Percentiles rank a stretch among this genome's conserved stretches.
Conservation (phyloP, 2,113 vertebrate genomes). For the Cyanistes caeruleus region DNA sequence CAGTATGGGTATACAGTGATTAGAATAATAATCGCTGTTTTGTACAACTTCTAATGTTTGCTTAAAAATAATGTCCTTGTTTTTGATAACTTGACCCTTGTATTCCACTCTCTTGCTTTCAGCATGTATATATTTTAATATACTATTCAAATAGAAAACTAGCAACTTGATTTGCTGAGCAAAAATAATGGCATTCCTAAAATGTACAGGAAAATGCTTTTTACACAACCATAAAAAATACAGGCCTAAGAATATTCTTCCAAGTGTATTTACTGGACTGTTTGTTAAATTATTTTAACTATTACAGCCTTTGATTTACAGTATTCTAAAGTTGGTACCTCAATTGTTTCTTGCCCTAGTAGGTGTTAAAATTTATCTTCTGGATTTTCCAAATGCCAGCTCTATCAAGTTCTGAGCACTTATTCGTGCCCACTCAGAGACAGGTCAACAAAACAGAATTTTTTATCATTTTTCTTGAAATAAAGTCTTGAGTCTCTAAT, state of each 20-base stretch:
- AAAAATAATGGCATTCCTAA: not conserved
- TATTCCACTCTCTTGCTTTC: not conserved
- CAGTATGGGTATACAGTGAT: not conserved
- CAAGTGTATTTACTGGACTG: not conserved
- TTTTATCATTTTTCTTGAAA: constrained; percentile 22
- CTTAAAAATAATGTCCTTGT: not conserved
- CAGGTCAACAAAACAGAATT: constrained; percentile 50
- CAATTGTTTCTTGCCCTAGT: constrained; percentile 58
- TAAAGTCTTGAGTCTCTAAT: constrained; percentile 11
- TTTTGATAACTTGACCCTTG: not conserved
- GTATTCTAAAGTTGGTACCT: constrained; percentile 33
- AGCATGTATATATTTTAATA: not conserved
- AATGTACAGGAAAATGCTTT: not conserved
- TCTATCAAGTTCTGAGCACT: constrained; percentile 51
- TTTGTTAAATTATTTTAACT: constrained; percentile 11
- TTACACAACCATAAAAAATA: not conserved
- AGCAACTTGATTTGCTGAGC: not conserved
- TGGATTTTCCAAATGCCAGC: constrained; percentile 68
- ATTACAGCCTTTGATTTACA: not conserved
- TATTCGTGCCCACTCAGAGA: constrained; percentile 42
- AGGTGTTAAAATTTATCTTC: constrained; percentile 52
- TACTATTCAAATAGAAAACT: not conserved
- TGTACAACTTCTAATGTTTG: not conserved
- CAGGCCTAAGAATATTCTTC: not conserved
- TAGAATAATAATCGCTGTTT: not conserved